Conservation (phyloP, 2,113 vertebrate genomes). For the Ceuthmochares aereus region DNA sequence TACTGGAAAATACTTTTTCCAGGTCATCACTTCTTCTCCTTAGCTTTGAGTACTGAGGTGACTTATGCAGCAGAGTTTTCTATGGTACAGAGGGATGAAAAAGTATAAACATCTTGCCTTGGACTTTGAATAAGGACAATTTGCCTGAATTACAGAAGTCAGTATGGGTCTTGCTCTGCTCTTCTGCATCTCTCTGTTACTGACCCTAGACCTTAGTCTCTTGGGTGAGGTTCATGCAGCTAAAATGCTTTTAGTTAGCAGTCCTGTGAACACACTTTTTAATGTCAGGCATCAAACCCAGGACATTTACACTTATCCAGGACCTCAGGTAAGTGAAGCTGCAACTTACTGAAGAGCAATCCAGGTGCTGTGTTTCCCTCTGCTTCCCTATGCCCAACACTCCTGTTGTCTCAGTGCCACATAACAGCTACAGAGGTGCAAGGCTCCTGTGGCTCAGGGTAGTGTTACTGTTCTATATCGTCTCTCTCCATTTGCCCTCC, state of each 20-base stretch:
- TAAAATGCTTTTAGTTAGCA: neutral
- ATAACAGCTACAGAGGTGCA: neutral
- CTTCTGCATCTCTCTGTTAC: neutral
- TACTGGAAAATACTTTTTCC: neutral
- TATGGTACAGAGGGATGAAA: neutral
- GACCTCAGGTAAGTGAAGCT: neutral
- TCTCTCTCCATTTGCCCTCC: neutral
- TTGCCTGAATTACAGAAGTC: neutral
- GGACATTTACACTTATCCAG: neutral
- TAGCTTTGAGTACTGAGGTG: neutral
- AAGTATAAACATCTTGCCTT: neutral
- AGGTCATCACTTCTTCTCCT: neutral
- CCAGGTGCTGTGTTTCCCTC: neutral
- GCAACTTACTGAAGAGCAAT: neutral
- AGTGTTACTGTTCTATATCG: neutral
- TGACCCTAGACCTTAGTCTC: neutral
- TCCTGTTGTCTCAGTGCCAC: neutral
- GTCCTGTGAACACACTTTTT: neutral
- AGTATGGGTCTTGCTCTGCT: neutral
- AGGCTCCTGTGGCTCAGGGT: neutral
- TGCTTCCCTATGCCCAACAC: accelerated
- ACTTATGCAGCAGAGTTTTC: neutral
- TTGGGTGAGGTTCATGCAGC: neutral
- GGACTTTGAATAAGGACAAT: neutral
- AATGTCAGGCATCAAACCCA: neutral